Evolutionary conservation across 37 sponge, comb jelly and placozoan species (phyloP).

Genomic region (Mnemiopsis leidyi): DNA sequence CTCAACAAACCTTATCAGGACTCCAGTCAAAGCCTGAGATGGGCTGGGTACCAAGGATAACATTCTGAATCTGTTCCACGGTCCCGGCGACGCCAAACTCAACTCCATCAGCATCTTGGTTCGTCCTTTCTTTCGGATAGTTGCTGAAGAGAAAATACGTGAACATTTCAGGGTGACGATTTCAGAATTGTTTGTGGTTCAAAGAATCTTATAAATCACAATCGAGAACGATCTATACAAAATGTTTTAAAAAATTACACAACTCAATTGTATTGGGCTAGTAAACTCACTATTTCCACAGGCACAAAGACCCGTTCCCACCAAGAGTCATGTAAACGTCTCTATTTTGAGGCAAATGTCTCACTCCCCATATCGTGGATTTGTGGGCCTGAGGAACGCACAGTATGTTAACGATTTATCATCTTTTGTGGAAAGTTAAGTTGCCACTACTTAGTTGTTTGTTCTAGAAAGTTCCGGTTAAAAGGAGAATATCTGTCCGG

Average conservation of each 20-base stretch:
- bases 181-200: too few relatives aligned
- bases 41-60: slow-evolving; percentile 90
- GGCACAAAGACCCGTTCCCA: slow-evolving; percentile 80
- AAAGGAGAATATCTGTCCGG: too few relatives aligned
- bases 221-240: too few relatives aligned
- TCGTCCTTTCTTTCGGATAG: slow-evolving; percentile 79
- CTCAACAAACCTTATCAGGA: slow-evolving; percentile 98
- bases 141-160: slow-evolving; percentile 74
- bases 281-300: slow-evolving; percentile 98
- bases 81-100: slow-evolving; percentile 87
- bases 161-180: too few relatives aligned
- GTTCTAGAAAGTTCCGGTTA: background rate
- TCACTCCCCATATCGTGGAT: slow-evolving; percentile 91
- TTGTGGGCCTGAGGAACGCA: slow-evolving; percentile 73
- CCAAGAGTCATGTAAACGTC: slow-evolving; percentile 93
- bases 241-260: too few relatives aligned
- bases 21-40: slow-evolving; percentile 96
- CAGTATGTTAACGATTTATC: too few relatives aligned
- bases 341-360: slow-evolving; percentile 96
- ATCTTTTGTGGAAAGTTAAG: too few relatives aligned
- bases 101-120: slow-evolving; percentile 71
- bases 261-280: too few relatives aligned
- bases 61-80: slow-evolving; percentile 86
- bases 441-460: too few relatives aligned
- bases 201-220: slow-evolving; percentile 20